Conservation (phyloP, 2,113 vertebrate genomes). For the Lanius collurio region DNA sequence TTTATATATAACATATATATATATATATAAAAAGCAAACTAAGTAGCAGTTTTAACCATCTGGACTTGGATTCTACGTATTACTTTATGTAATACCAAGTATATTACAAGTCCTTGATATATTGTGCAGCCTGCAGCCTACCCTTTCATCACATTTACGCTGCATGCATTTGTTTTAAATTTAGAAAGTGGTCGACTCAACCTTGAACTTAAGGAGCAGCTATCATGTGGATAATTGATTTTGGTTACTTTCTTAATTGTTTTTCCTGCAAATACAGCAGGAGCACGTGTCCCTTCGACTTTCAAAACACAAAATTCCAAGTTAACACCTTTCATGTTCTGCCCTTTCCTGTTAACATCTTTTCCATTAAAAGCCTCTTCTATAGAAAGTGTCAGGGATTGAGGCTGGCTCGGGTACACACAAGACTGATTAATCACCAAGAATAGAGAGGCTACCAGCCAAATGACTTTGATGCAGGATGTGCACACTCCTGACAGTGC, state of each 20-base stretch:
- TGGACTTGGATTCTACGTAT: background rate
- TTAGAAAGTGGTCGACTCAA: background rate
- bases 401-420: background rate
- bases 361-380: background rate
- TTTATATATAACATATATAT: background rate
- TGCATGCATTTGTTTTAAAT: background rate
- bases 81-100: background rate
- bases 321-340: background rate
- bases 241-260: background rate
- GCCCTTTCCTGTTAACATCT: background rate
- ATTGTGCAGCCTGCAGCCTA: background rate
- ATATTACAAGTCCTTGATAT: background rate
- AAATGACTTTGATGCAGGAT: background rate
- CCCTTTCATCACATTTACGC: background rate
- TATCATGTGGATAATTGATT: background rate
- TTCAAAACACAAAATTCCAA: background rate
- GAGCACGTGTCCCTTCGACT: background rate
- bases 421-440: background rate
- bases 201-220: background rate
- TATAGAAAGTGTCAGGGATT: background rate
- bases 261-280: background rate
- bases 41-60: background rate
- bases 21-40: background rate
- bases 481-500: background rate
- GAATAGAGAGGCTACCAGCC: background rate